A percentile compares a stretch with the other conserved stretches of the same genome.
Evolutionary conservation across 2,888 invertebrate genomes (phyloP).

Genomic region (Leptinotarsa rubiginosa): DNA sequence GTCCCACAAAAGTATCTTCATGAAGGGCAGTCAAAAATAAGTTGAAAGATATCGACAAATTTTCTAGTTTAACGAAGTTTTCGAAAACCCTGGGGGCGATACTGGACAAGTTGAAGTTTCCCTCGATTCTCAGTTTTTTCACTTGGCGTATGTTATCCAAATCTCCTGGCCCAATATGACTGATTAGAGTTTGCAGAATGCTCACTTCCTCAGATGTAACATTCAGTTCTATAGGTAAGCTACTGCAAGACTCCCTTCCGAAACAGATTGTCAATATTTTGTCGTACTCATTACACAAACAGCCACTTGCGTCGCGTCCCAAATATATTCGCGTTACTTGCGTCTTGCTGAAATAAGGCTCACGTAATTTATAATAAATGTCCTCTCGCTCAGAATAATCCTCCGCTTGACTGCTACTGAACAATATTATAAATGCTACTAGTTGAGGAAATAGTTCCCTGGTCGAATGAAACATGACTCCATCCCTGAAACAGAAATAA

Average conservation of each 20-base stretch:
- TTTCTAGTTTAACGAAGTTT: conserved; percentile 67
- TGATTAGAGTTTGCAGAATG: conserved; percentile 69
- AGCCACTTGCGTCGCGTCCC: conserved; percentile 61
- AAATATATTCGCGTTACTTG: not conserved
- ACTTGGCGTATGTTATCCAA: conserved; percentile 64
- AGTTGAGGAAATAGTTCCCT: not conserved
- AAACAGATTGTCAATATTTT: conserved; percentile 67
- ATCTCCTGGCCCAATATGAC: conserved; percentile 65
- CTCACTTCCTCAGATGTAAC: conserved; percentile 64
- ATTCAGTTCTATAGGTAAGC: conserved; percentile 68
- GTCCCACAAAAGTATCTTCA: conserved; percentile 68
- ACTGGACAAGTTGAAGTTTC: conserved; percentile 68
- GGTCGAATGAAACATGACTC: conserved; percentile 2
- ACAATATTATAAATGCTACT: not conserved
- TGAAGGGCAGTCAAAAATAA: conserved; percentile 66
- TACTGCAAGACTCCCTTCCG: conserved; percentile 68
- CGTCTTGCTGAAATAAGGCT: not conserved
- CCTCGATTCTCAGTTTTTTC: conserved; percentile 68
- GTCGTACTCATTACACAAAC: conserved; percentile 67
- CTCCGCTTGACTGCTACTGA: not conserved
- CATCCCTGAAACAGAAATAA: not conserved
- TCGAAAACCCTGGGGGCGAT: conserved; percentile 69
- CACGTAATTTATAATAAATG: not conserved
- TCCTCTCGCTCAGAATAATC: not conserved
- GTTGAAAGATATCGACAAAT: conserved; percentile 71